A percentile compares a stretch with the other conserved stretches of the same genome.
These are phyloP conservation scores for Brachymystax lenok DNA, from an alignment of 2,797 vertebrate species.

Conservation along the genomic window DNA sequence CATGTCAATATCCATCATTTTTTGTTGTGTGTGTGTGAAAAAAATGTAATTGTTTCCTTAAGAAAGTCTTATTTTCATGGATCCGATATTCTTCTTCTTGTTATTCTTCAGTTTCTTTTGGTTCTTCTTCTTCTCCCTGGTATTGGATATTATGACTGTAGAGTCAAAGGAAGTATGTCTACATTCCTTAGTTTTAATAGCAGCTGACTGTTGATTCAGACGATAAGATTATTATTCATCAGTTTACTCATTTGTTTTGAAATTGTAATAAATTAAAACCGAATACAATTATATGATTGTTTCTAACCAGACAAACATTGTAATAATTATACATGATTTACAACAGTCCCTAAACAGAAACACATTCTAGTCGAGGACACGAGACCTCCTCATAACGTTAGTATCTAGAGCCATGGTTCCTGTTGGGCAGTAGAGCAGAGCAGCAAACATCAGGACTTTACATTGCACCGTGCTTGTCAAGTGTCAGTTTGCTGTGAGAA, in stretches of 20 bases:
- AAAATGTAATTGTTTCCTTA: neutral
- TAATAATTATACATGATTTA: neutral
- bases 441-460: neutral
- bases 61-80: neutral
- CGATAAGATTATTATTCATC: neutral
- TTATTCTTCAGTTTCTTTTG: neutral
- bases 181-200: neutral
- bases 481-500: slow-evolving; percentile 1
- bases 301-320: neutral
- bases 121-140: no score
- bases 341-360: neutral
- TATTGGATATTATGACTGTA: no score
- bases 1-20: neutral
- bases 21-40: neutral
- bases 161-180: neutral
- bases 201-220: neutral
- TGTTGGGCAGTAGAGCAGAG: neutral
- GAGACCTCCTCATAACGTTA: neutral
- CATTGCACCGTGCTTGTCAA: neutral
- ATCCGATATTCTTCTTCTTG: neutral
- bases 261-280: neutral
- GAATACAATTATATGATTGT: neutral
- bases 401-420: neutral
- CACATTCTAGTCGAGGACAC: neutral
- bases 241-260: neutral